Evolutionary conservation across 2,888 invertebrate genomes (phyloP).

Genomic region (Sycophila texana): DNA sequence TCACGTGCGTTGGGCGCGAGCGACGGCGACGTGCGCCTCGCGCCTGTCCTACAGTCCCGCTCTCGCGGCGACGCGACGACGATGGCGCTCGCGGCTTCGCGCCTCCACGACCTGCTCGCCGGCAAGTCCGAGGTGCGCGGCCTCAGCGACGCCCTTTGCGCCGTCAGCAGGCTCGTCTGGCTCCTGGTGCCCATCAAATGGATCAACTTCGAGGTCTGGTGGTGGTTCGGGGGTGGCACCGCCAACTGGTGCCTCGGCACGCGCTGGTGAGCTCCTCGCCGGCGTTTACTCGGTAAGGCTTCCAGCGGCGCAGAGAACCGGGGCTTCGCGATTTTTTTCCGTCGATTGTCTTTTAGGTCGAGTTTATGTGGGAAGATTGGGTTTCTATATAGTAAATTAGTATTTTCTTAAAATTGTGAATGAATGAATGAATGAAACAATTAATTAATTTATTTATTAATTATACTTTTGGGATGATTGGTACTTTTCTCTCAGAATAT

Average conservation of each 20-base stretch:
- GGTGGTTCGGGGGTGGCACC: slow-evolving; percentile 60
- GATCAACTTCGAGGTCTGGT: slow-evolving; percentile 67
- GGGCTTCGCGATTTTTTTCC: not conserved
- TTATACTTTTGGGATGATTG: no score
- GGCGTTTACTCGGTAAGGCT: not conserved
- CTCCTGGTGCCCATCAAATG: slow-evolving; percentile 66
- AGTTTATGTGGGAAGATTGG: no score
- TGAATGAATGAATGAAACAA: no score
- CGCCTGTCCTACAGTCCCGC: not conserved
- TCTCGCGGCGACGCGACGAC: not conserved
- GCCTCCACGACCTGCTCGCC: slow-evolving; percentile 10
- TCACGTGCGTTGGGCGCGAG: not conserved
- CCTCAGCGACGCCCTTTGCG: slow-evolving; percentile 62
- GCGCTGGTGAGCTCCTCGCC: not conserved
- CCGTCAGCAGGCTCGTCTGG: slow-evolving; percentile 66
- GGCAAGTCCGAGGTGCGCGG: slow-evolving; percentile 13
- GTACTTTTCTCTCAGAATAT: no score
- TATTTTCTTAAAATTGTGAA: no score
- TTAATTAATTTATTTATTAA: no score
- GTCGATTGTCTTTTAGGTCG: not conserved
- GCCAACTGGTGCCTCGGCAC: slow-evolving; percentile 45
- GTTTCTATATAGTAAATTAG: no score
- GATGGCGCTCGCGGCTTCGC: not conserved
- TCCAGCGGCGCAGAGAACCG: not conserved
- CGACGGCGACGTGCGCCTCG: not conserved